Base-by-base conservation (phyloP, 2,113 vertebrate species). In the Notechis scutatus region DNA sequence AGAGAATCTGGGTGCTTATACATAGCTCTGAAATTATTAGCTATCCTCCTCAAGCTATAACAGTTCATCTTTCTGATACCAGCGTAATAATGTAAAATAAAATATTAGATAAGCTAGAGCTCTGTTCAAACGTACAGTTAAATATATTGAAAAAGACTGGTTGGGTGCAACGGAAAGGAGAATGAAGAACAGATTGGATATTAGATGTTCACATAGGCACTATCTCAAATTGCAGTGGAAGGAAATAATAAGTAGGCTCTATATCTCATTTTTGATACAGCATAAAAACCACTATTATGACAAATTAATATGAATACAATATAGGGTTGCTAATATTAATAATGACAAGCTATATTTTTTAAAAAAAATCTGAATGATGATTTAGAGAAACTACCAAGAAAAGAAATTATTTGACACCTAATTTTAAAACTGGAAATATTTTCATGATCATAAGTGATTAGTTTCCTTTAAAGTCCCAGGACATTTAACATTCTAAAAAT, bases 371-470 rank as follows among this genome's bases (percentile, higher is more conserved):
- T 42, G 86, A 91, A 81, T 91, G 23, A 90, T 91, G 64, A 47
- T 26, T 91, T 45, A 74, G 81, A 93, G 56, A 92, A 92, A 90
- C 87, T 39, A 69, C 21, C 1, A 50, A 20, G 42, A 92, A 74
- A 91, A 88, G 18, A 29, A 90, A 90, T 29, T 50, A 21, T n/a
- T 92, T 56, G 87, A 52, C 88, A 50, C 26, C 81, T 92, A 87
- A 90, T 94, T 90, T 92, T 90, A 64, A 90, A 90, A 5, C 45
- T 81, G 81, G 64, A 91, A 96, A 94, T 39, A 50, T 34, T 94
- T 96, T 94, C 92, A 69, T 21, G 42, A 91, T 23, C 52, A 94
- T 29, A 95, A 92, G 11, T 87, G 92, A 89, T 94, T 94, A 86
- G 93, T 91, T 64, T 88, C 24, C 86, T 90, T 94, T 89, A 59